Evolutionary conservation across 1,140 invertebrate genomes (phyloP).

Genomic region (Pentalonia nigronervosa): DNA sequence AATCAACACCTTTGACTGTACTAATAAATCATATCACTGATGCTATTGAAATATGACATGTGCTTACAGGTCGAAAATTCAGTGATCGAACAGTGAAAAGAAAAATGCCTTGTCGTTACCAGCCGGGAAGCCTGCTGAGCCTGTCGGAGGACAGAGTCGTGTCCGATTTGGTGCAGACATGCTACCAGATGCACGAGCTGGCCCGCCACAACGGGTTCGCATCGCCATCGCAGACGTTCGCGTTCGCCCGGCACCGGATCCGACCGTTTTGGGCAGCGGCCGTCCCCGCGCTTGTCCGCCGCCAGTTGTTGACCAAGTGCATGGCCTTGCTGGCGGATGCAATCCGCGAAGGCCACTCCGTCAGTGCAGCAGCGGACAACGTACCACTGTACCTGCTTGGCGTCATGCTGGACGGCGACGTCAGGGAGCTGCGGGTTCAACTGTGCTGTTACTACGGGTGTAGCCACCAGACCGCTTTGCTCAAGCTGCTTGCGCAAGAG

Average conservation of each 20-base stretch:
- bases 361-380: slow-evolving; percentile 64
- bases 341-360: slow-evolving; percentile 60
- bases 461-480: slow-evolving; percentile 66
- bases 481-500: slow-evolving; percentile 65
- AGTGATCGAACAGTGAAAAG: slow-evolving; percentile 48
- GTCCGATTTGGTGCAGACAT: slow-evolving; percentile 62
- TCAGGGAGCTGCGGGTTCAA: slow-evolving; percentile 65
- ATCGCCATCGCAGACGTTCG: slow-evolving; percentile 62
- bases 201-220: not conserved
- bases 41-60: not conserved
- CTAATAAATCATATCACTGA: not conserved
- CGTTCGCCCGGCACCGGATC: slow-evolving; percentile 64
- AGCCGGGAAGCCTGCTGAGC: slow-evolving; percentile 65
- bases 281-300: slow-evolving; percentile 63
- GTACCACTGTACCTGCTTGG: slow-evolving; percentile 65
- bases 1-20: not conserved
- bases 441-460: slow-evolving; percentile 68
- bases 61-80: slow-evolving; percentile 1
- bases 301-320: slow-evolving; percentile 65
- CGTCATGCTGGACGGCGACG: slow-evolving; percentile 65
- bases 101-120: slow-evolving; percentile 66
- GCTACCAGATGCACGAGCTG: slow-evolving; percentile 31
- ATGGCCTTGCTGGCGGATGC: slow-evolving; percentile 64
- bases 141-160: slow-evolving; percentile 66
- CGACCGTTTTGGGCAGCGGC: slow-evolving; percentile 65